These are phyloP conservation scores for Pogonophryne albipinna DNA, from an alignment of 2,797 vertebrate species.

Conservation along the genomic window DNA sequence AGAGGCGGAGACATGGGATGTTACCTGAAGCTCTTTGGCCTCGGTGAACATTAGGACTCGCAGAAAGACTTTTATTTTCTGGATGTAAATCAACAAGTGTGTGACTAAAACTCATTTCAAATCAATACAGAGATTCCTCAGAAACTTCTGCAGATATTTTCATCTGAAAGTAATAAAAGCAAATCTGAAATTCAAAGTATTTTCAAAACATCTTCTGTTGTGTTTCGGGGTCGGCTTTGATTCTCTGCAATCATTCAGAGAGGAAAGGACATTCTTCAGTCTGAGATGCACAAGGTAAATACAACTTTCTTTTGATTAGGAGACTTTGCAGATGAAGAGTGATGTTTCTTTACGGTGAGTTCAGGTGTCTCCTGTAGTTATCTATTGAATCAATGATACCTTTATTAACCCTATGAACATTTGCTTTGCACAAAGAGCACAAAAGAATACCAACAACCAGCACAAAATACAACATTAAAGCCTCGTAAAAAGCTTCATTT, in stretches of 20 bases:
- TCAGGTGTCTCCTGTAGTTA: too few relatives aligned
- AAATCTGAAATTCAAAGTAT: too few relatives aligned
- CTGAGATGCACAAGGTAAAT: background rate
- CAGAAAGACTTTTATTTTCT: background rate
- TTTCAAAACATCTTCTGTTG: background rate
- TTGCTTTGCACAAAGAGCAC: too few relatives aligned
- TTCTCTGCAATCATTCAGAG: background rate
- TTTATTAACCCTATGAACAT: too few relatives aligned
- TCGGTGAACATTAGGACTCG: background rate
- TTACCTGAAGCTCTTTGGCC: conserved; percentile 2
- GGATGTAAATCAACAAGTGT: too few relatives aligned
- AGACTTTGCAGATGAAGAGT: background rate
- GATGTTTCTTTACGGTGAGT: background rate
- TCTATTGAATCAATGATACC: too few relatives aligned
- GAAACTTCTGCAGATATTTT: background rate
- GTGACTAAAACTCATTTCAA: too few relatives aligned
- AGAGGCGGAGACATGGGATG: background rate
- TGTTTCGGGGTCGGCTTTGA: background rate
- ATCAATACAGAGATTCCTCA: too few relatives aligned
- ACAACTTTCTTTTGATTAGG: too few relatives aligned
- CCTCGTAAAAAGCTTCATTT: too few relatives aligned
- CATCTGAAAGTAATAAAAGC: background rate
- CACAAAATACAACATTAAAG: too few relatives aligned
- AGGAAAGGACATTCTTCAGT: background rate
- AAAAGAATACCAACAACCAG: too few relatives aligned